These are phyloP conservation scores for Chelonoidis abingdonii DNA, from an alignment of 2,113 vertebrate species.

Conservation along the genomic window DNA sequence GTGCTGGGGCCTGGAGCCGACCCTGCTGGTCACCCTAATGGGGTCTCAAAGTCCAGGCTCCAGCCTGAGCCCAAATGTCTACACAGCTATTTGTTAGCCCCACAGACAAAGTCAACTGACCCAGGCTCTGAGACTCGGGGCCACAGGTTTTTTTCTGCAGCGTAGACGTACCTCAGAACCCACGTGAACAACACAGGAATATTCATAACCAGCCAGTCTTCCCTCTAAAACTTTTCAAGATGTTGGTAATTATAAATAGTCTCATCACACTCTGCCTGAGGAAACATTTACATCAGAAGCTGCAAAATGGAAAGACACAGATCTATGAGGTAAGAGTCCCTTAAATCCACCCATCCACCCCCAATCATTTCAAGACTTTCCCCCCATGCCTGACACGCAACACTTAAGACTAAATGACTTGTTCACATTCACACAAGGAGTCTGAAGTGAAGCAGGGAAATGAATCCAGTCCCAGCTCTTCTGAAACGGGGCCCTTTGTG, in stretches of 20 bases:
- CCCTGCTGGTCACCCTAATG: no score
- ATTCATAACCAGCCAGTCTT: neutral
- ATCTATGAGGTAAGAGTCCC: neutral
- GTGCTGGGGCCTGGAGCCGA: no score
- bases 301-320: neutral
- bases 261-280: neutral
- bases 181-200: no score
- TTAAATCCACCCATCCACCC: neutral
- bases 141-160: no score
- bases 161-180: no score
- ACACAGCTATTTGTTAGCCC: no score
- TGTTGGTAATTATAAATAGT: neutral
- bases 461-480: neutral
- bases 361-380: neutral
- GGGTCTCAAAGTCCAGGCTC: no score
- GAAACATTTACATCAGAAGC: fast-evolving
- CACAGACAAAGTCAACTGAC: no score
- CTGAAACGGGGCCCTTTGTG: neutral
- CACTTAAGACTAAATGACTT: neutral
- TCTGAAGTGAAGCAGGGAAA: neutral
- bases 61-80: no score
- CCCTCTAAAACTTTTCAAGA: neutral
- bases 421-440: neutral
- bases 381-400: neutral
- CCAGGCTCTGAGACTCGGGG: no score